A percentile compares a stretch with the other conserved stretches of the same genome.
Conservation (phyloP, 2,113 vertebrate species). For the Rhynchopsitta pachyrhyncha region DNA sequence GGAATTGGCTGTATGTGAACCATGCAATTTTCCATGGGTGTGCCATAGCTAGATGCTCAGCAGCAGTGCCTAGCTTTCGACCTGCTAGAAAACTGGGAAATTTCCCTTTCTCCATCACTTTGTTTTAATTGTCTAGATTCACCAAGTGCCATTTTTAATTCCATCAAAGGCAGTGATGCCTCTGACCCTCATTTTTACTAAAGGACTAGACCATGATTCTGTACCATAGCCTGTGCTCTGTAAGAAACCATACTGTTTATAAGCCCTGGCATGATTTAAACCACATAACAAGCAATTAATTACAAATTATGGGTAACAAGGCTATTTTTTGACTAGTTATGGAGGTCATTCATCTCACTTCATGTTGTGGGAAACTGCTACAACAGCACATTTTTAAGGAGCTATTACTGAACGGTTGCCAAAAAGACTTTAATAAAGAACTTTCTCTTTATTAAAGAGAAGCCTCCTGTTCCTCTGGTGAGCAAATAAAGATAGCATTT, state of each 20-base stretch:
- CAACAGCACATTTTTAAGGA: slow-evolving; percentile 5
- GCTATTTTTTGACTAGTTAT: not conserved
- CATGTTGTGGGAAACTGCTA: not conserved
- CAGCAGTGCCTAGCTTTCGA: not conserved
- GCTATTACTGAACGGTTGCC: not conserved
- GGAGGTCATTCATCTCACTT: not conserved
- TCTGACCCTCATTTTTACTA: not conserved
- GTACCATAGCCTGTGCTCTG: not conserved
- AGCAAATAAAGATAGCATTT: not conserved
- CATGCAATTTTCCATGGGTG: rapidly evolving
- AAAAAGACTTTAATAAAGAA: not conserved
- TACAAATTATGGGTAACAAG: not conserved
- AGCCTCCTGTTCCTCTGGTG: not conserved
- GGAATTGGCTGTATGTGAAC: rapidly evolving
- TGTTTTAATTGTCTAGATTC: not conserved
- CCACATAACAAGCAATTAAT: not conserved
- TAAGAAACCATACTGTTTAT: not conserved
- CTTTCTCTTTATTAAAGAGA: not conserved
- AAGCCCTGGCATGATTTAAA: not conserved
- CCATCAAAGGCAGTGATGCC: not conserved
- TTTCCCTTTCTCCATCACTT: not conserved
- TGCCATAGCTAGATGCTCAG: not conserved
- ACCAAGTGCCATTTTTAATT: not conserved
- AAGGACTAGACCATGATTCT: not conserved
- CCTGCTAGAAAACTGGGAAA: not conserved